Evolutionary conservation across 2,113 vertebrate species (phyloP), one percentile per base, ranked within the genome.

Genomic region (Merops nubicus): DNA sequence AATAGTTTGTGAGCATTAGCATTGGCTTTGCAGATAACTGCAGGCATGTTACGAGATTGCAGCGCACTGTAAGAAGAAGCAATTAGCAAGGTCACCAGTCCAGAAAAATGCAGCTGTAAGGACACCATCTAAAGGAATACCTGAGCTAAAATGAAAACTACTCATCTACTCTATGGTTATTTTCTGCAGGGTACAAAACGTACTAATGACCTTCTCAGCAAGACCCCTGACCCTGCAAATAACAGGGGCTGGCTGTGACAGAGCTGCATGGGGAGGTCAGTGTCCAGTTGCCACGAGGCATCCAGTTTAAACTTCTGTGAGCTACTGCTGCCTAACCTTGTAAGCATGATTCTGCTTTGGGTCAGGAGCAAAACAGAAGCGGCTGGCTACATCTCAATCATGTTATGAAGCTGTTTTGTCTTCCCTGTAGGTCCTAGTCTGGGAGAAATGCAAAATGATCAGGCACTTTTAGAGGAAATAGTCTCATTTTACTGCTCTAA

Each of bases 81-180:
- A 72, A 48, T 88, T 85, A 90, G 45, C 59, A 88, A 95, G 70
- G 84, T 84, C 65, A 38, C 45, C 26, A 57, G 74, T 65, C 34
- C 53, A 45, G 65, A 83, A 53, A 74, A 94, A 75, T 21, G 26
- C 40, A 78, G 83, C 81, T 76, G 42, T 77, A 68, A 15, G 72
- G 59, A 64, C 68, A 75, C 54, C 65, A 42, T 45, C 76, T 82
- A 88, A 94, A 93, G 87, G 75, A 89, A 87, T 95, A 89, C 90
- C 95, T 96, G 94, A 95, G 93, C 89, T 95, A 82, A 72, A 92
- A 79, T 36, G 67, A 74, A 93, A 80, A 60, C 2, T 21, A 22
- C 26, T 72, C 2, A 0, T 50, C 47, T 75, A n/a, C 0, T 1
- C 33, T 50, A 29, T 3, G 8, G 29, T 64, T 89, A 31, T 53